Evolutionary conservation across 2,888 invertebrate genomes (phyloP).

Genomic region (Drosophila incognita): DNA sequence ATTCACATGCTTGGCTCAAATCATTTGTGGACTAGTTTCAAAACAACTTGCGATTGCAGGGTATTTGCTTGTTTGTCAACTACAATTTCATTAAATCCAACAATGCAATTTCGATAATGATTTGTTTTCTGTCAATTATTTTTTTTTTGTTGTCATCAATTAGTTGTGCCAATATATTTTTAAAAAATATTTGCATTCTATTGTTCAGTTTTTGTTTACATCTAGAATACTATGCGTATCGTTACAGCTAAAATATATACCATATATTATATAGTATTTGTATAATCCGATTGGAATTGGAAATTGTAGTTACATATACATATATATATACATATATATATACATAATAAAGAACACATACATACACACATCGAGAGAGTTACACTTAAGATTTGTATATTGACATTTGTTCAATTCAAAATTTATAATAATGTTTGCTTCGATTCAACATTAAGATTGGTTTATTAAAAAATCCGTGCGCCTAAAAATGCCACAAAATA

Average conservation of each 20-base stretch:
- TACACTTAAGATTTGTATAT: constrained; percentile 54
- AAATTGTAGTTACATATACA: constrained; percentile 45
- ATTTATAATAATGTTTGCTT: constrained; percentile 28
- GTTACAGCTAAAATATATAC: constrained; percentile 42
- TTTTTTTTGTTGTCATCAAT: constrained; percentile 36
- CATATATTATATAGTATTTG: constrained; percentile 15
- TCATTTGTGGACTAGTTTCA: constrained; percentile 18
- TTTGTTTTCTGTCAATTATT: constrained; percentile 1
- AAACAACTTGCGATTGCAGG: neutral
- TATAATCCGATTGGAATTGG: constrained; percentile 45
- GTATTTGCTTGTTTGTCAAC: neutral
- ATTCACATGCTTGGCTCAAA: constrained; percentile 1
- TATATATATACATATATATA: constrained; percentile 40
- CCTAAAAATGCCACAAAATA: constrained; percentile 74
- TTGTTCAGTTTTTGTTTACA: constrained; percentile 23
- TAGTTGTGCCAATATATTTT: constrained; percentile 62
- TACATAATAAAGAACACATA: constrained; percentile 46
- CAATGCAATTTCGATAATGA: constrained; percentile 25
- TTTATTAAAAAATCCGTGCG: constrained; percentile 61
- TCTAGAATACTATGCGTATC: constrained; percentile 35
- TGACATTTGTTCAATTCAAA: constrained; percentile 45
- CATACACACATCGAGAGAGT: constrained; percentile 55
- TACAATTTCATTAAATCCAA: constrained; percentile 22
- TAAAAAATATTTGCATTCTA: constrained; percentile 55
- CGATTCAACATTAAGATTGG: constrained; percentile 63